Percentiles rank a stretch among this genome's conserved stretches.
Evolutionary conservation across 2,888 invertebrate genomes (phyloP).

Genomic region (Electrophaes corylata): DNA sequence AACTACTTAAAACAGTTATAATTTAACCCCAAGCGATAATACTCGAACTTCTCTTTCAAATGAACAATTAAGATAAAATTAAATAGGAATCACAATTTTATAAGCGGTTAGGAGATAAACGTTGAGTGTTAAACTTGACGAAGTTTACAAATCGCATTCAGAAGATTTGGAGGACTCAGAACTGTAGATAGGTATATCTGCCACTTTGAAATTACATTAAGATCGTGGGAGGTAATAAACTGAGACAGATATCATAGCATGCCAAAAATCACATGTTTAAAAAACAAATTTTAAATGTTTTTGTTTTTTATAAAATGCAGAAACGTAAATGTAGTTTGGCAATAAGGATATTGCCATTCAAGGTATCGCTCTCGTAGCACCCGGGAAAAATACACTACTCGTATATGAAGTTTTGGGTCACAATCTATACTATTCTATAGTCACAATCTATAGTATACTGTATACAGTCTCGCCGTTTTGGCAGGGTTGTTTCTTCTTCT

Average conservation of each 20-base stretch:
- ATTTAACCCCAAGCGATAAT: constrained; percentile 65
- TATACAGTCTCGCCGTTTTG: no score
- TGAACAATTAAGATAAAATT: constrained; percentile 80
- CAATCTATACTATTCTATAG: no score
- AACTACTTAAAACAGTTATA: constrained; percentile 43
- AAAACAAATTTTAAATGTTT: not conserved
- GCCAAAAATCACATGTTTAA: not conserved
- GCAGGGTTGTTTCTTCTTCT: no score
- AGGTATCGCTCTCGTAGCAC: not conserved
- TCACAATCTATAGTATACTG: no score
- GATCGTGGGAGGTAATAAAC: constrained; percentile 23
- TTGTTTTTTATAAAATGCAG: not conserved
- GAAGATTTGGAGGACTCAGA: constrained; percentile 43
- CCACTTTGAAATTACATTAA: constrained; percentile 36
- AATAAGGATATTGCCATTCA: not conserved
- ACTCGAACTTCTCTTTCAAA: constrained; percentile 70
- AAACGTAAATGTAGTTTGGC: no score
- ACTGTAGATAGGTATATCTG: constrained; percentile 31
- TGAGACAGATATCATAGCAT: constrained; percentile 7
- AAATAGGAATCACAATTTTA: constrained; percentile 80
- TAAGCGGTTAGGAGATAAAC: constrained; percentile 78
- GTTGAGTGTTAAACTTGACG: constrained; percentile 75
- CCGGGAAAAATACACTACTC: no score
- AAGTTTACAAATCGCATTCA: constrained; percentile 61
- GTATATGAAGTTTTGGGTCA: no score